Conservation (phyloP, 1,140 invertebrate genomes). For the Drosophila parabipectinata region DNA sequence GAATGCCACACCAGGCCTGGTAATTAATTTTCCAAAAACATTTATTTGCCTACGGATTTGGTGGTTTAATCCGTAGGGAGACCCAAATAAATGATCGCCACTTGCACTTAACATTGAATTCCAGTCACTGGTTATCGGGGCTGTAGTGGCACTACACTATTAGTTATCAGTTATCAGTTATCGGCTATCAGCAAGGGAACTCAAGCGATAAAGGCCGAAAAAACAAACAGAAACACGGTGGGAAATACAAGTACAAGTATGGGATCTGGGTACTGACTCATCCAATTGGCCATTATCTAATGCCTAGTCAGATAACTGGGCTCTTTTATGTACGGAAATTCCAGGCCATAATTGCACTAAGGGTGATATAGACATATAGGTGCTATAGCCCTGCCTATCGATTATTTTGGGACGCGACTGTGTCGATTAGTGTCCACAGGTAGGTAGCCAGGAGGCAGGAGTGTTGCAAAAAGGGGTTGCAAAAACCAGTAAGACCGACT, state of each 20-base stretch:
- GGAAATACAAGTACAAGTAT: constrained; percentile 8
- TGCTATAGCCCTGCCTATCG: neutral
- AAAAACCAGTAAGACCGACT: constrained; percentile 69
- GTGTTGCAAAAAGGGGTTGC: constrained; percentile 68
- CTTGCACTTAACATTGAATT: constrained; percentile 57
- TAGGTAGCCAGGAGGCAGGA: constrained; percentile 14
- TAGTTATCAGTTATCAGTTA: constrained; percentile 29
- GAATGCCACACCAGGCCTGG: constrained; percentile 31
- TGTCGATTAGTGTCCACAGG: constrained; percentile 59
- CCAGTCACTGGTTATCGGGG: constrained; percentile 13
- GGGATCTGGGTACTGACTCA: constrained; percentile 21
- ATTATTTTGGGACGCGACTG: constrained; percentile 56
- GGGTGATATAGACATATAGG: neutral
- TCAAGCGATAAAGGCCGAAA: constrained; percentile 32
- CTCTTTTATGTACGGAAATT: constrained; percentile 30
- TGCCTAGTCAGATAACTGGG: constrained; percentile 7
- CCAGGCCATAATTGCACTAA: neutral
- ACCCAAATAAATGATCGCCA: constrained; percentile 21
- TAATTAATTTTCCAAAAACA: constrained; percentile 24
- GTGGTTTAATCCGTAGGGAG: constrained; percentile 17
- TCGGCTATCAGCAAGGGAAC: constrained; percentile 14
- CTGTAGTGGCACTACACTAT: constrained; percentile 28
- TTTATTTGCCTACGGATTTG: constrained; percentile 41
- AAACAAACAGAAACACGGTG: constrained; percentile 35
- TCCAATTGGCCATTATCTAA: constrained; percentile 21